phyloP scores from a whole-genome alignment of 2,888 invertebrate species.

The Hesperia comma region DNA sequence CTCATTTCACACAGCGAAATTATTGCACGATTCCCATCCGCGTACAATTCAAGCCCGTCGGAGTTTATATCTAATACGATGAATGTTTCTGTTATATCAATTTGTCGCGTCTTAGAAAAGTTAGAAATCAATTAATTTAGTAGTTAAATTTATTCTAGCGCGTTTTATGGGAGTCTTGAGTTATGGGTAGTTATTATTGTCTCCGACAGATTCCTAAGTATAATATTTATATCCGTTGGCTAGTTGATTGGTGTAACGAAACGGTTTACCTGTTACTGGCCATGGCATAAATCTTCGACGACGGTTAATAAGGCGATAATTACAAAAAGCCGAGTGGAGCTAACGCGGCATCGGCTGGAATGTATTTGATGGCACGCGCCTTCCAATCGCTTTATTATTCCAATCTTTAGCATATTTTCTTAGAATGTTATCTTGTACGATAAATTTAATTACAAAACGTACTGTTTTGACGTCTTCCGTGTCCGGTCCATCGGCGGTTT shows the following conservation, averaged over 20 bases:
- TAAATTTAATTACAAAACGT: conserved; percentile 72
- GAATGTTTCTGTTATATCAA: conserved; percentile 34
- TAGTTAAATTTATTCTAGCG: conserved; percentile 32
- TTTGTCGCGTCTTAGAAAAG: conserved; percentile 28
- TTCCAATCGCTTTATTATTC: conserved; percentile 72
- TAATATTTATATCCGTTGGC: conserved; percentile 52
- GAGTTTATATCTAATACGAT: conserved; percentile 28
- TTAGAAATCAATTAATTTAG: conserved; percentile 36
- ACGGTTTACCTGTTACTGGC: conserved; percentile 56
- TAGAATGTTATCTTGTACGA: conserved; percentile 62
- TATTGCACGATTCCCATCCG: conserved; percentile 43
- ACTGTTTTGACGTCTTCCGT: conserved; percentile 67
- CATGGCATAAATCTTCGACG: conserved; percentile 64
- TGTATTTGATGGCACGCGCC: conserved; percentile 67
- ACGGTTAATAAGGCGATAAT: conserved; percentile 72
- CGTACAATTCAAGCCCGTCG: conserved; percentile 12
- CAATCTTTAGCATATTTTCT: conserved; percentile 65
- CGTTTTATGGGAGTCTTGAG: conserved; percentile 33
- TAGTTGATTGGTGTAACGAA: conserved; percentile 56
- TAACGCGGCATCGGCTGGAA: conserved; percentile 50
- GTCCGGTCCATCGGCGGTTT: conserved; percentile 59
- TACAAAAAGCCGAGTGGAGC: conserved; percentile 62
- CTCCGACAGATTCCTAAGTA: conserved; percentile 43
- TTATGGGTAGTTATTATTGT: conserved; percentile 39
- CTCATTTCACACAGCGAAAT: conserved; percentile 50